These are phyloP conservation scores for Marisa cornuarietis DNA, from an alignment of 1,140 invertebrate genomes.

Conservation along the genomic window DNA sequence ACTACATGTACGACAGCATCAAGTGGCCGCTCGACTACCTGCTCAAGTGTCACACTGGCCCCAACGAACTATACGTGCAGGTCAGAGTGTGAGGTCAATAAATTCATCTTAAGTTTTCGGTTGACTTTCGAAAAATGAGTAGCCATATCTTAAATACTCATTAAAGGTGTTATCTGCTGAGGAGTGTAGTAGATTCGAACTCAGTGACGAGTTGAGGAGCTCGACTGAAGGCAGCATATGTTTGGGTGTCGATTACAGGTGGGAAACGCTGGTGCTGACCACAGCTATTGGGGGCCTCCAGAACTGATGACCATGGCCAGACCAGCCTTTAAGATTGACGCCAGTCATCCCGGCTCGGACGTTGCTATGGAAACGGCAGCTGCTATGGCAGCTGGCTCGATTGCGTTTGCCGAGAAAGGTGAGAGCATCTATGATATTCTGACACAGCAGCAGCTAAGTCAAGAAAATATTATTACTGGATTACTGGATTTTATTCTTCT, in stretches of 20 bases:
- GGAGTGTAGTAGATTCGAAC: no score
- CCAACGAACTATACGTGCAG: slow-evolving; percentile 45
- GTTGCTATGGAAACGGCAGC: slow-evolving; percentile 53
- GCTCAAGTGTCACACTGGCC: slow-evolving; percentile 66
- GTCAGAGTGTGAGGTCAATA: slow-evolving; percentile 19
- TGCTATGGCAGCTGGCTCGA: slow-evolving; percentile 46
- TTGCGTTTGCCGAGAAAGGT: slow-evolving; percentile 59
- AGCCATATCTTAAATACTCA: no score
- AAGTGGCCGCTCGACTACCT: slow-evolving; percentile 75
- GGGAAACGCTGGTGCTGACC: slow-evolving; percentile 49
- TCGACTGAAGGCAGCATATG: no score
- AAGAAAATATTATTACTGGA: no score
- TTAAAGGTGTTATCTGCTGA: no score
- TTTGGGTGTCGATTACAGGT: slow-evolving; percentile 43
- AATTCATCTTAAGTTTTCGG: no score
- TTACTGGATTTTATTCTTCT: no score
- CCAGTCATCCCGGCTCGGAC: slow-evolving; percentile 50
- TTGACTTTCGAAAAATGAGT: no score
- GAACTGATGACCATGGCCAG: slow-evolving; percentile 52
- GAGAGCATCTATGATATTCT: no score
- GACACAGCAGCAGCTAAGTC: no score
- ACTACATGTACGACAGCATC: slow-evolving; percentile 63
- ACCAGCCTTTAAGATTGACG: slow-evolving; percentile 44
- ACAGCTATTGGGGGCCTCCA: slow-evolving; percentile 51
- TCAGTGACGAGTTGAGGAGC: no score